Percentiles rank a stretch among this genome's conserved stretches.
Conservation (phyloP, 2,888 invertebrate genomes). For the Tetanocera ferruginea region DNA sequence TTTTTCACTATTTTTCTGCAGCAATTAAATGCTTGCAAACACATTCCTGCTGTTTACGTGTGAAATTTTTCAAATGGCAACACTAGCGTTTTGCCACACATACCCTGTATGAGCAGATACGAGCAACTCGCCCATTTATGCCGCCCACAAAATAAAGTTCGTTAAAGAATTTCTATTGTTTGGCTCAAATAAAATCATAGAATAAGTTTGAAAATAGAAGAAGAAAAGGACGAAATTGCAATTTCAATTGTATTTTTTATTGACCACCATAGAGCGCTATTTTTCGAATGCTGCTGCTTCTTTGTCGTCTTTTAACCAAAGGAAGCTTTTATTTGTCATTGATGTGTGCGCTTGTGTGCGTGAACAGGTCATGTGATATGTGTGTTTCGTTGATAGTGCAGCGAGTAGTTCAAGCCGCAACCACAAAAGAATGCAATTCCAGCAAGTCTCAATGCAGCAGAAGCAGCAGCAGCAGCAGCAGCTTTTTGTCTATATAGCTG, state of each 20-base stretch:
- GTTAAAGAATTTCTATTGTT: constrained; percentile 23
- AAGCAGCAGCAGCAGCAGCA: neutral
- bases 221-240: constrained; percentile 21
- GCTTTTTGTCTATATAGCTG: neutral
- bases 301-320: neutral
- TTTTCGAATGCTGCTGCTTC: neutral
- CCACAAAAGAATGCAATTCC: constrained; percentile 54
- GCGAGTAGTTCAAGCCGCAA: constrained; percentile 35
- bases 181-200: constrained; percentile 17
- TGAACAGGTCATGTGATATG: neutral
- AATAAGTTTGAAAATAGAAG: neutral
- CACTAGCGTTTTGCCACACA: neutral
- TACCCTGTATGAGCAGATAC: neutral
- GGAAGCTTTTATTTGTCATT: neutral
- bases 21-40: neutral
- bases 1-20: neutral
- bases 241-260: constrained; percentile 29
- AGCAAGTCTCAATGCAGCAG: constrained; percentile 43
- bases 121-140: neutral
- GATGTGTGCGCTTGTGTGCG: neutral
- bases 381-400: neutral
- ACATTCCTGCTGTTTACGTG: constrained; percentile 12
- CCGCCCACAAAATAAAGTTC: constrained; percentile 28
- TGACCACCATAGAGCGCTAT: neutral
- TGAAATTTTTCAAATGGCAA: constrained; percentile 12